Conservation (phyloP, 2,797 vertebrate species). For the Enteromius radiatus region DNA sequence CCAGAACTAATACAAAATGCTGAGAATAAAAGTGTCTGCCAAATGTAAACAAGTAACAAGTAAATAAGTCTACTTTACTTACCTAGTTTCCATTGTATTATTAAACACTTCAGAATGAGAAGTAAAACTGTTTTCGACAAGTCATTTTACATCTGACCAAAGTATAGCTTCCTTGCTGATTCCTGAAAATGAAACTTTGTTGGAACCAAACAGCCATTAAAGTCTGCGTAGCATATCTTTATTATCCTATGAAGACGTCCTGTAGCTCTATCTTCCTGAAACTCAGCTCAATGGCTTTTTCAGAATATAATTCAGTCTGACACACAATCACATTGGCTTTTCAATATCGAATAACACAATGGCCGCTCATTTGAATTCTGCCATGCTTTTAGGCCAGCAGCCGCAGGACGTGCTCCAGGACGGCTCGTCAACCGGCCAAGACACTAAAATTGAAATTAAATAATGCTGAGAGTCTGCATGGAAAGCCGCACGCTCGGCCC, state of each 20-base stretch:
- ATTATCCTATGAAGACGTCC: not conserved
- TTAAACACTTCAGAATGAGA: not conserved
- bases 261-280: not conserved
- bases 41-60: not conserved
- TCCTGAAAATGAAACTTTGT: not conserved
- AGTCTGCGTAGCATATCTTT: not conserved
- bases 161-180: not conserved
- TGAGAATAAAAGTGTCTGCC: not conserved
- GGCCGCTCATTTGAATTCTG: slow-evolving; percentile 36
- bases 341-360: slow-evolving; percentile 31
- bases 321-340: slow-evolving; percentile 31
- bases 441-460: slow-evolving; percentile 69
- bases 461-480: slow-evolving; percentile 53
- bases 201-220: not conserved
- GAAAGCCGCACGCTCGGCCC: slow-evolving; percentile 56
- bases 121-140: not conserved
- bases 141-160: not conserved
- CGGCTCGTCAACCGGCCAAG: slow-evolving; percentile 31
- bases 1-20: too few relatives aligned
- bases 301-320: slow-evolving; percentile 20
- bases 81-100: not conserved
- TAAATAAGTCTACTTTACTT: not conserved
- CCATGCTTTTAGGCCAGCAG: slow-evolving; percentile 44
- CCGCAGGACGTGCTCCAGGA: slow-evolving; percentile 45
- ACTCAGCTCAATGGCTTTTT: slow-evolving; percentile 24